phyloP scores from a whole-genome alignment of 2,888 invertebrate genomes.

The Napeogenes sylphis region DNA sequence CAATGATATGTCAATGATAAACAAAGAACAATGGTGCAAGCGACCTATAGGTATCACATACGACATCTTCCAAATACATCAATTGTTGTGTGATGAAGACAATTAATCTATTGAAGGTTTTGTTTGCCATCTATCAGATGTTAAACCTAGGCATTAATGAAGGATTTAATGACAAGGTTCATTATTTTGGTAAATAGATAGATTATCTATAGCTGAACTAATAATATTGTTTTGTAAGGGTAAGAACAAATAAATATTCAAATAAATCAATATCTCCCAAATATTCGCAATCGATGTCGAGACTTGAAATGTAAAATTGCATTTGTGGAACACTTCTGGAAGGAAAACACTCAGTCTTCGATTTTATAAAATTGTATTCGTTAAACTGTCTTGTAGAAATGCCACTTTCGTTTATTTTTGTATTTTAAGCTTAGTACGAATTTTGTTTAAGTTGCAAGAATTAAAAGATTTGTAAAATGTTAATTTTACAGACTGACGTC shows the following conservation, averaged over 20 bases:
- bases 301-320: not conserved
- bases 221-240: no score
- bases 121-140: not conserved
- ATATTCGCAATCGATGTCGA: not conserved
- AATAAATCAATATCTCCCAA: not conserved
- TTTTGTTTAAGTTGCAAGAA: no score
- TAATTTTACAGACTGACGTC: no score
- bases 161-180: no score
- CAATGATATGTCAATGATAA: no score
- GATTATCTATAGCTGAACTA: no score
- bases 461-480: no score
- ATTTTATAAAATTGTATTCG: not conserved
- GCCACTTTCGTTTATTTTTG: not conserved
- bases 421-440: not conserved
- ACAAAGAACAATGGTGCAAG: no score
- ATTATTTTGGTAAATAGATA: no score
- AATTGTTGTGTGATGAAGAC: not conserved
- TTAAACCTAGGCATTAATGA: not conserved
- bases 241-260: no score
- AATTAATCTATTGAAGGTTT: not conserved
- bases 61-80: no score
- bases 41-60: no score
- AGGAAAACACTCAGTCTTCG: not conserved
- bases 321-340: not conserved
- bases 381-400: slow-evolving; percentile 1